Evolutionary conservation across 2,113 vertebrate genomes (phyloP), one percentile per base, ranked within the genome.

Genomic region (Hymenochirus boettgeri): DNA sequence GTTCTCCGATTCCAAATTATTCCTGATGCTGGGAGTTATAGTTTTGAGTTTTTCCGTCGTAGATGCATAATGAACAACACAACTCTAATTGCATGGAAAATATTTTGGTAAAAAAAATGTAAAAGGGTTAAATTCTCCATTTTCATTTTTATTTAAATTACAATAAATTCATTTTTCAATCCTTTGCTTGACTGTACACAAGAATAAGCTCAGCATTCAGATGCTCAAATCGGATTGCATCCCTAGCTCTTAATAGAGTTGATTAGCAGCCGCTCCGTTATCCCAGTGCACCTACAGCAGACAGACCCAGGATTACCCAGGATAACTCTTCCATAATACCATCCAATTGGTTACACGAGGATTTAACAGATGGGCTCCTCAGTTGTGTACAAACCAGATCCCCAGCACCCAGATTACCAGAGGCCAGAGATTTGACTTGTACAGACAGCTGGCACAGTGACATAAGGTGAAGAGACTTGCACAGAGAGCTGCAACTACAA

Each of bases 241-340:
- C 89, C 31, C 79, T 74, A 73, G 75, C 78, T 89, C 91, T 87
- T 95, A 96, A 97, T 96, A 93, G 97, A 96, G 93, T 95, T 97
- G 93, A 96, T 98, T 97, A 99, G 90, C 87, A 79, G 87, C 80
- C 56, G 77, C 85, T 76, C 77, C 87, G 82, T 94, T 92, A 96
- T 94, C 93, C 92, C 87, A 82, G 81, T 84, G 93, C 95, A 95
- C 88, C 92, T 92, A 81, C 73, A 29, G 58, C 62, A 74, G 72
- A 83, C 89, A 88, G 90, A 96, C 84, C 87, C 81, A 79, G 79
- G 74, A 67, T 70, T 84, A 81, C 70, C 87, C 81, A 79, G 79
- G 74, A 67, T 70, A 85, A 81, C 86, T 81, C 75, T 85, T 81
- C 69, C 25, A 72, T 95, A 95, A 97, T 94, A 92, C 87, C 79